These are phyloP conservation scores for Bombus superbus DNA, from an alignment of 1,140 invertebrate genomes.

Conservation along the genomic window DNA sequence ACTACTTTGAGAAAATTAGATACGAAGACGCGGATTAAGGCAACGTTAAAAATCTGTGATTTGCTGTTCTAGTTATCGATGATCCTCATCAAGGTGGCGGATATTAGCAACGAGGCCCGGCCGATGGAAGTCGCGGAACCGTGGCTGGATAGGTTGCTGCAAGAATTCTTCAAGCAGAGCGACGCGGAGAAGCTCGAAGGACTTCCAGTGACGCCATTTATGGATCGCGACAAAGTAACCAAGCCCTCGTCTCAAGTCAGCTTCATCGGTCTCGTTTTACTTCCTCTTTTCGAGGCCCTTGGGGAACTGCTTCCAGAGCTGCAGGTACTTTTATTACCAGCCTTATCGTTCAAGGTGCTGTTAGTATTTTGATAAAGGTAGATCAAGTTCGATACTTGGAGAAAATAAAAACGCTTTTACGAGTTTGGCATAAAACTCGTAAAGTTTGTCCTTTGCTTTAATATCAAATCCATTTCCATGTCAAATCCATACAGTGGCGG, in stretches of 20 bases:
- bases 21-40: neutral
- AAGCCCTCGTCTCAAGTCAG: slow-evolving; percentile 93
- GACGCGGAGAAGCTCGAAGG: slow-evolving; percentile 93
- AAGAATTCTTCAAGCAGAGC: slow-evolving; percentile 92
- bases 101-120: slow-evolving; percentile 93
- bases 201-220: slow-evolving; percentile 93
- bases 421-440: neutral
- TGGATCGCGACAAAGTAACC: slow-evolving; percentile 95
- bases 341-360: neutral
- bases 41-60: too few relatives aligned
- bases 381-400: neutral
- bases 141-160: slow-evolving; percentile 91
- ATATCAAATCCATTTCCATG: neutral
- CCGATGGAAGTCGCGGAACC: slow-evolving; percentile 93
- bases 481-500: neutral
- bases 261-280: slow-evolving; percentile 92
- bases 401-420: neutral
- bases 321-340: slow-evolving; percentile 80
- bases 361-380: neutral
- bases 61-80: slow-evolving; percentile 87
- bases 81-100: slow-evolving; percentile 94
- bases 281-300: slow-evolving; percentile 91
- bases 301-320: slow-evolving; percentile 88
- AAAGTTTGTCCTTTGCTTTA: neutral
- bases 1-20: too few relatives aligned